Percentiles rank a stretch among this genome's conserved stretches.
Conservation (phyloP, 2,797 vertebrate genomes). For the Acropternis orthonyx region DNA sequence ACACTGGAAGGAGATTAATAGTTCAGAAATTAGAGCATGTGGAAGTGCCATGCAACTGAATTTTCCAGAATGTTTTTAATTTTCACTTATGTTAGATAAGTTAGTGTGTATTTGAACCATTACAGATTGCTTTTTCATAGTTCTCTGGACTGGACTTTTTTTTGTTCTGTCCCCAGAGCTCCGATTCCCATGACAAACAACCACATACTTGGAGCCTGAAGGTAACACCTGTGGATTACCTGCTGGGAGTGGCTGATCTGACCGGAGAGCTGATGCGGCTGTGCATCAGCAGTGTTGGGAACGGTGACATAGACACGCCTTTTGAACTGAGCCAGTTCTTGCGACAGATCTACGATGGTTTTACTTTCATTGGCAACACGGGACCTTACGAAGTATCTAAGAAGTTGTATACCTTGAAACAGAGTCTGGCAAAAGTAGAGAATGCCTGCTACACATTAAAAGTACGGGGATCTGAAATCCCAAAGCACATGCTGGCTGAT, state of each 20-base stretch:
- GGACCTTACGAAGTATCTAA: conserved; percentile 97
- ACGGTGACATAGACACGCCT: conserved; percentile 97
- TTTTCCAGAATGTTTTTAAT: background rate
- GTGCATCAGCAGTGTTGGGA: conserved; percentile 96
- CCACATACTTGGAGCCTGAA: conserved; percentile 83
- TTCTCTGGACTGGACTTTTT: background rate
- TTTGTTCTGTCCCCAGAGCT: conserved; percentile 52
- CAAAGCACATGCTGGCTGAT: conserved; percentile 96
- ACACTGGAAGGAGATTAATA: background rate
- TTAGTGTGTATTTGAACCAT: background rate
- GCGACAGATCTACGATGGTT: conserved; percentile 93
- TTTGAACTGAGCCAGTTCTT: conserved; percentile 96
- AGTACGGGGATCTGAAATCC: conserved; percentile 95
- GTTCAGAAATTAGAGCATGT: background rate
- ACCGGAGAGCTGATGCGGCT: conserved; percentile 97
- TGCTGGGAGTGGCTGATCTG: conserved; percentile 94
- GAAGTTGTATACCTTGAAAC: conserved; percentile 93
- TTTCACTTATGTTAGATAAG: background rate
- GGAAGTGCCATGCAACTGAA: background rate
- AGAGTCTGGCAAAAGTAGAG: conserved; percentile 97
- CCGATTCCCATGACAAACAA: conserved; percentile 37
- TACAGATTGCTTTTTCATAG: background rate
- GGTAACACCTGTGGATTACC: conserved; percentile 92
- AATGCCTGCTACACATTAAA: conserved; percentile 93
- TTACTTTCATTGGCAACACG: conserved; percentile 95